phyloP scores from a whole-genome alignment of 1,140 invertebrate genomes.

The Drosophila sechellia region DNA sequence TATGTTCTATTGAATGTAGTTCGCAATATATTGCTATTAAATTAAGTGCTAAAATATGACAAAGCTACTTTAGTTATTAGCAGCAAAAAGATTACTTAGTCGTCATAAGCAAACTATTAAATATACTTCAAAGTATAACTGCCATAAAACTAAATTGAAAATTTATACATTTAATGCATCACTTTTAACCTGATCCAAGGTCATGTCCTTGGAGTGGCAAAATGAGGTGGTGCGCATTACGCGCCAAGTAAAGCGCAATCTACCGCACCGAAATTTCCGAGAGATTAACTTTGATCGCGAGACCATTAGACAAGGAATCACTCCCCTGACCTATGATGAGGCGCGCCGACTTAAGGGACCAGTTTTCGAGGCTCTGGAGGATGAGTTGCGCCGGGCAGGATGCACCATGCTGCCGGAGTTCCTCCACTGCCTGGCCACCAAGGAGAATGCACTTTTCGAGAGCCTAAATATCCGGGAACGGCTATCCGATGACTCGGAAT shows the following conservation, averaged over 20 bases:
- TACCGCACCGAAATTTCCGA: conserved; percentile 62
- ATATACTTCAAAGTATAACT: neutral
- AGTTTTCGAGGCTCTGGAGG: conserved; percentile 54
- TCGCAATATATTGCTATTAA: too few species aligned
- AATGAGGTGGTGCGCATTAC: conserved; percentile 51
- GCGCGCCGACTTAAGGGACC: conserved; percentile 52
- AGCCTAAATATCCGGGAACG: conserved; percentile 56
- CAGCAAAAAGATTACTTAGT: too few species aligned
- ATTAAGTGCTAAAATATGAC: too few species aligned
- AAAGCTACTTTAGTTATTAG: too few species aligned
- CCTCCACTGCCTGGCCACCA: conserved; percentile 57
- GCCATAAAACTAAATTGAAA: neutral
- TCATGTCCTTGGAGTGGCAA: conserved; percentile 31
- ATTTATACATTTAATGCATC: too few species aligned
- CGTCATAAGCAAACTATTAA: neutral
- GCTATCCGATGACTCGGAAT: conserved; percentile 43
- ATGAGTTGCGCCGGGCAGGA: conserved; percentile 55
- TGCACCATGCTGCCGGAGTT: conserved; percentile 63
- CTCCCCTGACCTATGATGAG: conserved; percentile 33
- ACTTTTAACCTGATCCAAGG: too few species aligned
- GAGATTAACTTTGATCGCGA: conserved; percentile 64
- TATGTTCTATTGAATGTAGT: too few species aligned
- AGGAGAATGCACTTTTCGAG: conserved; percentile 60
- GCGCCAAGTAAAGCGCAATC: conserved; percentile 49
- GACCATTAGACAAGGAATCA: conserved; percentile 43